Base-by-base conservation (phyloP, 1,140 invertebrate species). In the Drosophila santomea region DNA sequence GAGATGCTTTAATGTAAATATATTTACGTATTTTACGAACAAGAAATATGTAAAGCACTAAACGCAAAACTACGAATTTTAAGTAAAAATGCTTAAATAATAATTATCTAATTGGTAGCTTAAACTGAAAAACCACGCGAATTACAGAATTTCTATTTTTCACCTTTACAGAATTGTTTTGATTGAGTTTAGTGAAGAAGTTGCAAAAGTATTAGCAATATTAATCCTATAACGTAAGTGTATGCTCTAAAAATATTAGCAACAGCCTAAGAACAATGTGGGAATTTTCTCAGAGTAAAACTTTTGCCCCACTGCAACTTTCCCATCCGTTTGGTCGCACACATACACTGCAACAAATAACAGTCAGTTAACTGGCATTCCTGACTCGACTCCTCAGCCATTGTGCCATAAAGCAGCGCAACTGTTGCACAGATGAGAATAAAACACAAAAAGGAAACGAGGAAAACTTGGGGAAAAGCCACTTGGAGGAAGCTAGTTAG, bases 351-450 rank as follows among this genome's bases (percentile, higher is more conserved):
- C 32, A 17, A 23, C 32, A 54, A 73, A 84, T 77, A 54, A 51
- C 48, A 77, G 80, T 68, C 77, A 85, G 59, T 78, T 78, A 71
- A 58, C 57, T 76, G 55, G 61, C 56, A 56, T 62, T 73, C 41
- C 28, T 25, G 39, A 43, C 47, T 54, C 25, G 39, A 43, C 47
- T 54, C 48, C 64, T 45, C 61, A 28, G 20, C 64, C 61, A 28
- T 36, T 52, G 64, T 66, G 41, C 48, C 74, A 77, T 77, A 77
- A 77, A 77, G 74, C 74, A 77, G 74, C 62, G 74, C 74, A 77
- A 61, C 74, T 77, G 74, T 77, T 77, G 74, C 74, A 68, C 62
- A 50, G 47, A 41, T 32, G 55, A 52, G 62, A 36, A 15, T 45
- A 15, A 50, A 15, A 38, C 25, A 4, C 36, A 56, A 56, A 52